These are phyloP conservation scores for Ivindomyrus marchei DNA, from an alignment of 2,113 vertebrate species.

Conservation along the genomic window DNA sequence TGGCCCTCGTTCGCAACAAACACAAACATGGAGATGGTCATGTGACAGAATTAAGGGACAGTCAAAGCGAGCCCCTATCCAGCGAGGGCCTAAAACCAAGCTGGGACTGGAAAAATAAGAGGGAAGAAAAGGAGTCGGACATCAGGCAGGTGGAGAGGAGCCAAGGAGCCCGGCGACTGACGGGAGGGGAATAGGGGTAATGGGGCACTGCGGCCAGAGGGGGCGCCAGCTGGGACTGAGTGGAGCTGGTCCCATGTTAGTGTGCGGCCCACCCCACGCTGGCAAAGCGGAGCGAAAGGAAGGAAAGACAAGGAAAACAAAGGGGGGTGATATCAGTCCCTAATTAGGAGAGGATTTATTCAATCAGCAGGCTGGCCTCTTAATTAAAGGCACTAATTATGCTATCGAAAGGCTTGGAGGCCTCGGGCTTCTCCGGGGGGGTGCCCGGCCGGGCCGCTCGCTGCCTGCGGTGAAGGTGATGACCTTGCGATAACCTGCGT, in stretches of 20 bases:
- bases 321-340: conserved; percentile 51
- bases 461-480: conserved; percentile 61
- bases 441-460: conserved; percentile 33
- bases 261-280: not conserved
- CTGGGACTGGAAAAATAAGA: not conserved
- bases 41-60: not conserved
- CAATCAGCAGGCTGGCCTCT: conserved; percentile 68
- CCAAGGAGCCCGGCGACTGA: not conserved
- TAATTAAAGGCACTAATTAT: conserved; percentile 74
- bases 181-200: not conserved
- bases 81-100: not conserved
- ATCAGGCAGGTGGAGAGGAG: not conserved
- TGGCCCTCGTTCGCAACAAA: not conserved
- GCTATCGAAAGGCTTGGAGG: conserved; percentile 58
- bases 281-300: not conserved
- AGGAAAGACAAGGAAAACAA: not conserved
- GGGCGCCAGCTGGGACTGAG: not conserved
- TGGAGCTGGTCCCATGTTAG: not conserved
- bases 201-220: not conserved
- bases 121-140: not conserved
- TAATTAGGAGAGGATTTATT: conserved; percentile 74
- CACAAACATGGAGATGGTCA: not conserved
- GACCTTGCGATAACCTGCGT: conserved; percentile 89
- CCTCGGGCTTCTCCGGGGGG: conserved; percentile 44
- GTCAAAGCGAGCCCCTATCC: not conserved